Evolutionary conservation across 2,888 invertebrate genomes (phyloP).

Genomic region (Cristatella mucedo): DNA sequence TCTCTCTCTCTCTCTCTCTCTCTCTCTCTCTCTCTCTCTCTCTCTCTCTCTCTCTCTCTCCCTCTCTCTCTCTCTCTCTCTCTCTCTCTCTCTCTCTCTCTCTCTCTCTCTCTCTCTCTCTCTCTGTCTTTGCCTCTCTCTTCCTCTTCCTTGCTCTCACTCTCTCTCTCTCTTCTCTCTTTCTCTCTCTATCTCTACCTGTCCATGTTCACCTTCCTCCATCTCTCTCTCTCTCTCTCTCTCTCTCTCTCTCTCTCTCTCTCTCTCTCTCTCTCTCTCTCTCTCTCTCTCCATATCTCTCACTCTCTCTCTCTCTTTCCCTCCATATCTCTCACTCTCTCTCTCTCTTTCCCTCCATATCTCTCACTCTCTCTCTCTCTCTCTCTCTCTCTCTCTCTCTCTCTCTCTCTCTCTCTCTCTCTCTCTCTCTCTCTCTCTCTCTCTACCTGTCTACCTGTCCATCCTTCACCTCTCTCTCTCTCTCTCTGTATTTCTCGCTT

Average conservation of each 20-base stretch:
- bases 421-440: no score
- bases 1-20: background rate
- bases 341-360: background rate
- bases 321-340: conserved; percentile 1
- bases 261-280: no score
- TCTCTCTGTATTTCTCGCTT: conserved; percentile 11
- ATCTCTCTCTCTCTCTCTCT: background rate
- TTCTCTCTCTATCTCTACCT: background rate
- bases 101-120: conserved; percentile 1
- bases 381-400: background rate
- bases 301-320: conserved; percentile 1
- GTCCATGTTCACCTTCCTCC: no score
- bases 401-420: conserved; percentile 6
- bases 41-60: conserved; percentile 48
- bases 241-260: no score
- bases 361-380: background rate
- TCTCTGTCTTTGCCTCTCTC: conserved; percentile 9
- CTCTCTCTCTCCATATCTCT: no score
- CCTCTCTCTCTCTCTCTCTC: conserved; percentile 3
- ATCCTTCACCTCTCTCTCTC: conserved; percentile 10
- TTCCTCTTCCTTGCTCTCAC: conserved; percentile 1
- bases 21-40: conserved; percentile 43
- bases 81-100: conserved; percentile 1
- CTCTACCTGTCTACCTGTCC: no score
- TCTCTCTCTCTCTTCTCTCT: conserved; percentile 2